A percentile compares a stretch with the other conserved stretches of the same genome.
Evolutionary conservation across 2,797 vertebrate species (phyloP).

Genomic region (Poecilia gillii): DNA sequence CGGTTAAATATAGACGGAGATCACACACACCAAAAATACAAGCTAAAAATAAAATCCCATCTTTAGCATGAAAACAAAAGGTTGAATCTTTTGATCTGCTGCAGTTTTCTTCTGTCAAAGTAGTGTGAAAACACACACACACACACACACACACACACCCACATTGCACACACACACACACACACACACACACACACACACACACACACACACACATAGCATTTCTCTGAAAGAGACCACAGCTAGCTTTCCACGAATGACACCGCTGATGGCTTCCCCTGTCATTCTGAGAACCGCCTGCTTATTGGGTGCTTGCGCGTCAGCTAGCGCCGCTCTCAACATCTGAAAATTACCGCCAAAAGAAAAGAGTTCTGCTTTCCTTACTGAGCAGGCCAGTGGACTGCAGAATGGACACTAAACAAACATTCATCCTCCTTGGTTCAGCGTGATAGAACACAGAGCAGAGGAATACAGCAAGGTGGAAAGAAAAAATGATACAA

Average conservation of each 20-base stretch:
- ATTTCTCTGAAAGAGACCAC: slow-evolving; percentile 49
- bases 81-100: slow-evolving; percentile 32
- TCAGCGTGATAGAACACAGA: neutral
- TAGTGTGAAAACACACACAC: slow-evolving; percentile 8
- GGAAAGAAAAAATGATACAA: neutral
- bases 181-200: neutral
- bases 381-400: neutral
- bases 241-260: slow-evolving; percentile 49
- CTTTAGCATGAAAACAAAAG: slow-evolving; percentile 18
- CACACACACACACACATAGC: neutral
- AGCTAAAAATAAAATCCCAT: slow-evolving; percentile 40
- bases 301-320: slow-evolving; percentile 16
- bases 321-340: neutral
- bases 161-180: neutral
- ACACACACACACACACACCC: too few relatives aligned
- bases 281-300: slow-evolving; percentile 57
- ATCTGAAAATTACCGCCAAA: neutral
- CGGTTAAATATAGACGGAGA: slow-evolving; percentile 13
- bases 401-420: neutral
- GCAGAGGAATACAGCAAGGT: neutral
- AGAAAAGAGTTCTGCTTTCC: neutral
- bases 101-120: slow-evolving; percentile 30
- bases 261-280: slow-evolving; percentile 45
- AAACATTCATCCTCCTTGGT: neutral
- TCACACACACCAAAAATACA: slow-evolving; percentile 17